Percentiles rank a stretch among this genome's conserved stretches.
These are phyloP conservation scores for Hylaeus volcanicus DNA, from an alignment of 1,140 invertebrate species.

Conservation along the genomic window DNA sequence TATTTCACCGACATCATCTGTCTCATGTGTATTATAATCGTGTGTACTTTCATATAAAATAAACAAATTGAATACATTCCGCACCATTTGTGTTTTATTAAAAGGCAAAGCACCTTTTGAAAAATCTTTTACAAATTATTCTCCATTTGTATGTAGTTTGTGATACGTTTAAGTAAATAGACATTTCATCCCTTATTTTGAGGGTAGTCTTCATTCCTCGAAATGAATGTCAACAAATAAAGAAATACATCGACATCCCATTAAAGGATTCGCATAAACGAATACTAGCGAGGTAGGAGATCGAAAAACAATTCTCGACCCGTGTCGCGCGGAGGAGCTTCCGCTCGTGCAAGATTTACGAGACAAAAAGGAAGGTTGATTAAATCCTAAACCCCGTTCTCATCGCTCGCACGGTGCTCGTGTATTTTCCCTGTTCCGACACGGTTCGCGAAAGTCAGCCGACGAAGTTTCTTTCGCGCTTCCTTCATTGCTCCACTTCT, in stretches of 20 bases:
- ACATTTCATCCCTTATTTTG: too few relatives aligned
- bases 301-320: constrained; percentile 26
- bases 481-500: neutral
- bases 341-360: constrained; percentile 61
- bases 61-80: too few relatives aligned
- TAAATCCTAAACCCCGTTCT: constrained; percentile 53
- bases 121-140: too few relatives aligned
- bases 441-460: neutral
- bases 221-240: too few relatives aligned
- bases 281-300: constrained; percentile 16
- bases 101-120: too few relatives aligned
- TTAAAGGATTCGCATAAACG: constrained; percentile 11
- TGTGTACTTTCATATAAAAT: too few relatives aligned
- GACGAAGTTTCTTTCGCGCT: constrained; percentile 16
- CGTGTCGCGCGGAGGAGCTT: neutral
- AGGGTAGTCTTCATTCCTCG: too few relatives aligned
- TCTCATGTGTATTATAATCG: too few relatives aligned
- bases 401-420: constrained; percentile 12
- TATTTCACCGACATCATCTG: too few relatives aligned
- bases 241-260: neutral
- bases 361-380: constrained; percentile 68
- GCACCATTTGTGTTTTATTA: too few relatives aligned
- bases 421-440: constrained; percentile 41
- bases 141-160: too few relatives aligned
- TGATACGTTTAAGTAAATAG: too few relatives aligned